Conservation (phyloP, 2,888 invertebrate species). For the Salpingus planirostris region DNA sequence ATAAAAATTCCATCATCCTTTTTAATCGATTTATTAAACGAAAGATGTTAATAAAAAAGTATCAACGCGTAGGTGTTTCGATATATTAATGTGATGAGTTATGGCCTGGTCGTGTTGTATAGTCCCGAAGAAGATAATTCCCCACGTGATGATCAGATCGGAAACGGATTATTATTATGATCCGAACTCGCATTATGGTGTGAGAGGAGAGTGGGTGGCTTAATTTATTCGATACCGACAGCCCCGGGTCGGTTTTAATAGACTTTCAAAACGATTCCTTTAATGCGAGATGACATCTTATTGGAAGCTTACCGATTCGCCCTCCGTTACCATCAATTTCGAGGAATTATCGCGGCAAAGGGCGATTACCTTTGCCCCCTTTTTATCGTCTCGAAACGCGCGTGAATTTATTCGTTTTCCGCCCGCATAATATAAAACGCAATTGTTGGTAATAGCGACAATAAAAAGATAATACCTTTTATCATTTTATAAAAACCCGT, state of each 20-base stretch:
- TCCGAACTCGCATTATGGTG: too few relatives aligned
- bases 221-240: conserved; percentile 3
- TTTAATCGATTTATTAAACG: conserved; percentile 42
- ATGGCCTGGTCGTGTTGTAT: too few relatives aligned
- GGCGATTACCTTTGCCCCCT: too few relatives aligned
- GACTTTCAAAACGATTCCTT: background rate
- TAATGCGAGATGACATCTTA: too few relatives aligned
- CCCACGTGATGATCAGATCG: conserved; percentile 10
- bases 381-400: too few relatives aligned
- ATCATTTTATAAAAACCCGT: conserved; percentile 13
- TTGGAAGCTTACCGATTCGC: too few relatives aligned
- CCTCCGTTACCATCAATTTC: too few relatives aligned
- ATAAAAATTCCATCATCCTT: too few relatives aligned
- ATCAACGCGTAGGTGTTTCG: conserved; percentile 39
- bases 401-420: conserved; percentile 13
- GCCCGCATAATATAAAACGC: conserved; percentile 15
- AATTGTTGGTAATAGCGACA: too few relatives aligned
- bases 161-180: background rate
- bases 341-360: too few relatives aligned
- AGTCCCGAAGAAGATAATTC: too few relatives aligned
- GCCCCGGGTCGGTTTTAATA: too few relatives aligned
- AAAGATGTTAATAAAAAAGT: conserved; percentile 18
- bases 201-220: conserved; percentile 6
- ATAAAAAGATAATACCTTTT: conserved; percentile 14
- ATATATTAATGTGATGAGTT: conserved; percentile 34